These are phyloP conservation scores for Oncorhynchus keta DNA, from an alignment of 2,113 vertebrate genomes.

Conservation along the genomic window DNA sequence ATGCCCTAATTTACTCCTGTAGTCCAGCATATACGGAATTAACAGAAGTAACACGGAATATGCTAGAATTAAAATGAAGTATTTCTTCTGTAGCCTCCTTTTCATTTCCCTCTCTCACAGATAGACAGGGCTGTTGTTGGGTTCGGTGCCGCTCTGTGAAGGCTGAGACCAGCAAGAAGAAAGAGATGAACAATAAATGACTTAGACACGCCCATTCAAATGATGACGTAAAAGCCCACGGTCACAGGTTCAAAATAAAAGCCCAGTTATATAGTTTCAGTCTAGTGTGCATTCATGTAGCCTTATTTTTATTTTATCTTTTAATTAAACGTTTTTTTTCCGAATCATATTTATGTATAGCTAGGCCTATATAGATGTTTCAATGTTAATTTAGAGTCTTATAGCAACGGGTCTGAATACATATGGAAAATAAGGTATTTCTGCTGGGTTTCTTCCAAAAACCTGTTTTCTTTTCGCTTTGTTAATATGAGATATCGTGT, in stretches of 20 bases:
- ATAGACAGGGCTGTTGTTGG: not conserved
- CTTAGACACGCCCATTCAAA: conserved; percentile 7
- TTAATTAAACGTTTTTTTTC: too few relatives aligned
- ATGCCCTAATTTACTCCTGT: conserved; percentile 57
- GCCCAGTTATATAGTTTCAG: too few relatives aligned
- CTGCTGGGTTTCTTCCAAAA: too few relatives aligned
- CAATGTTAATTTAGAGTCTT: too few relatives aligned
- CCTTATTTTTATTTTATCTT: too few relatives aligned
- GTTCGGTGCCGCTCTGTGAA: conserved; percentile 18
- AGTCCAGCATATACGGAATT: conserved; percentile 76
- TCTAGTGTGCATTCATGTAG: too few relatives aligned
- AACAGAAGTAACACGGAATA: conserved; percentile 86
- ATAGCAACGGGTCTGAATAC: too few relatives aligned
- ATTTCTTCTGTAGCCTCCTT: conserved; percentile 81
- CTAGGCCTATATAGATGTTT: too few relatives aligned
- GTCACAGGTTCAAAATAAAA: not conserved
- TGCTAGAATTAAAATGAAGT: conserved; percentile 78
- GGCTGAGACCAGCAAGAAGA: not conserved
- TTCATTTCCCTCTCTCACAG: conserved; percentile 69
- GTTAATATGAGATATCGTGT: too few relatives aligned
- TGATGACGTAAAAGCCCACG: not conserved
- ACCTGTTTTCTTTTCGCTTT: too few relatives aligned
- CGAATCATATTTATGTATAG: too few relatives aligned
- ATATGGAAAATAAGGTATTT: too few relatives aligned
- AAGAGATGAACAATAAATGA: conserved; percentile 31